A percentile compares a stretch with the other conserved stretches of the same genome.
phyloP scores from a whole-genome alignment of 2,797 vertebrate genomes.

The Malurus splendens region DNA sequence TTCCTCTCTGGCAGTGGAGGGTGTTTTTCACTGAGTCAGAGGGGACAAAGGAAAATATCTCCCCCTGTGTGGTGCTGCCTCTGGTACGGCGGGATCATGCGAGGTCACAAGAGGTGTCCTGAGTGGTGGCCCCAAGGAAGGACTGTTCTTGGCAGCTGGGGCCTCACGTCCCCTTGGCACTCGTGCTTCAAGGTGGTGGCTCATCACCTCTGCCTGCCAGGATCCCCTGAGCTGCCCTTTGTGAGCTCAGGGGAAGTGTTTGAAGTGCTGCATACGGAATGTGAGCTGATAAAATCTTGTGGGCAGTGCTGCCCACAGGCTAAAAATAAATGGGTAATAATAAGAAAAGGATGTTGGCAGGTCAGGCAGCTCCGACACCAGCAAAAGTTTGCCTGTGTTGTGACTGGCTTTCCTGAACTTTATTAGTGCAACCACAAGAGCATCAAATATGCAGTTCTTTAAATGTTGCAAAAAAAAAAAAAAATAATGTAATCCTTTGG shows the following conservation, averaged over 20 bases:
- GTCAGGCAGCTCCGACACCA: not conserved
- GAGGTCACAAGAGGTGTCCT: accelerated
- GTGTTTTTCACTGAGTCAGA: not conserved
- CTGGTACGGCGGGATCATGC: accelerated
- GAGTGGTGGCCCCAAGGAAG: not conserved
- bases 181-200: not conserved
- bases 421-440: not conserved
- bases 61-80: not conserved
- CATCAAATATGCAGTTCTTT: not conserved
- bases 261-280: accelerated
- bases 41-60: not conserved
- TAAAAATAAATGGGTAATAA: not conserved
- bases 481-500: not conserved
- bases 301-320: not conserved
- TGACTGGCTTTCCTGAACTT: not conserved
- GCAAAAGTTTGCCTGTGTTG: not conserved
- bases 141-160: not conserved
- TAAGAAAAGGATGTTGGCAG: not conserved
- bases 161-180: not conserved
- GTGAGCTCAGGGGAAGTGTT: accelerated
- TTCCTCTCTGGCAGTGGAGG: not conserved
- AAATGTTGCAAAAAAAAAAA: not conserved
- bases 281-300: not conserved
- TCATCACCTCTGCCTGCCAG: not conserved
- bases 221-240: accelerated